Evolutionary conservation across 2,113 vertebrate genomes (phyloP).

Genomic region (Corynorhinus townsendii): DNA sequence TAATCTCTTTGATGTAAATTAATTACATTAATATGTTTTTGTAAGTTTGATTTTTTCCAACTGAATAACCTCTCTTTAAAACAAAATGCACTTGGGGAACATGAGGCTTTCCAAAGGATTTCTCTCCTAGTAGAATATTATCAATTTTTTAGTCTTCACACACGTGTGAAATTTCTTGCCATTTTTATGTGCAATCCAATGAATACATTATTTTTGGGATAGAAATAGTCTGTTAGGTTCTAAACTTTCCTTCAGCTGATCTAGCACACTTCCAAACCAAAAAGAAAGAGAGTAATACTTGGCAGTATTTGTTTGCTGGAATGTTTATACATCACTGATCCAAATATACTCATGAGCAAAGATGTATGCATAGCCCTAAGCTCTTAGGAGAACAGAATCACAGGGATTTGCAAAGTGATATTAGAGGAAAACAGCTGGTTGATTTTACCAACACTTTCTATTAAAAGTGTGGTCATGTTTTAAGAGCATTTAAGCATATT

Average conservation of each 20-base stretch:
- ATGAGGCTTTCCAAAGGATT: background rate
- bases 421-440: slow-evolving; percentile 33
- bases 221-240: background rate
- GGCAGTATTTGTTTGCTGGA: background rate
- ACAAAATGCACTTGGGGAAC: background rate
- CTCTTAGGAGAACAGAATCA: background rate
- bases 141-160: background rate
- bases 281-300: background rate
- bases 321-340: background rate
- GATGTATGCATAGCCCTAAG: background rate
- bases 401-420: slow-evolving; percentile 57
- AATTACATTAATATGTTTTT: background rate
- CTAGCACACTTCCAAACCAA: background rate
- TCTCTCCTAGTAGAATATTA: background rate
- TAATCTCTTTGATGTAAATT: slow-evolving; percentile 1
- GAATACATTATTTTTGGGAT: background rate
- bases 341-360: background rate
- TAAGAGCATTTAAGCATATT: slow-evolving; percentile 20
- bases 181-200: background rate
- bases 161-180: background rate
- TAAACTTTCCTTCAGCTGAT: background rate
- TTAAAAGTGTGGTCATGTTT: slow-evolving; percentile 4
- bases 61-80: background rate
- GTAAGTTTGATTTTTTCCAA: background rate
- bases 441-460: slow-evolving; percentile 38